Conservation (phyloP, 2,113 vertebrate genomes). For the Antechinus stuartii region DNA sequence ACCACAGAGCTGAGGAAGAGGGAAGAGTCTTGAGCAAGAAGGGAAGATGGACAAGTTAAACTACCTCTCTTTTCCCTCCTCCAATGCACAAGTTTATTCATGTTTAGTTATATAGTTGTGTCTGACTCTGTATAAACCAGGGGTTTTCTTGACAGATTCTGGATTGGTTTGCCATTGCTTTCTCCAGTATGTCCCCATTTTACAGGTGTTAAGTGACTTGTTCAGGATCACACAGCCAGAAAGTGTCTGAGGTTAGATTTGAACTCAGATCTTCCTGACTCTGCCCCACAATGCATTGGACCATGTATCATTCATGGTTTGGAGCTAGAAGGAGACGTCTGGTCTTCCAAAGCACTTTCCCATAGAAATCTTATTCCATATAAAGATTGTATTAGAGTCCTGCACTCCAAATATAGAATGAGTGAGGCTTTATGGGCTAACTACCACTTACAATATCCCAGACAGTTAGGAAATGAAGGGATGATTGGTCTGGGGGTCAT, state of each 20-base stretch:
- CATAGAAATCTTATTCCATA: neutral
- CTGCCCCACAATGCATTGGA: neutral
- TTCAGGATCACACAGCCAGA: neutral
- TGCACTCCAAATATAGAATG: neutral
- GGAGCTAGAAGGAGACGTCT: neutral
- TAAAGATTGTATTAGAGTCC: neutral
- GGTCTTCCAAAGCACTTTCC: neutral
- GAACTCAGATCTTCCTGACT: neutral
- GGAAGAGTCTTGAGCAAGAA: neutral
- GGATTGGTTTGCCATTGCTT: neutral
- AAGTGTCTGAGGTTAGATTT: neutral
- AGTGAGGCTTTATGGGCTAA: neutral
- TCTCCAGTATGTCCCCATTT: neutral
- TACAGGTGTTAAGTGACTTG: neutral
- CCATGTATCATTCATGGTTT: neutral
- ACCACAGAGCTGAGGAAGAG: neutral
- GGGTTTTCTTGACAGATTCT: neutral
- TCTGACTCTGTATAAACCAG: neutral
- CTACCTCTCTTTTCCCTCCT: neutral
- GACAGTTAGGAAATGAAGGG: neutral
- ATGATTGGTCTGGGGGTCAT: neutral
- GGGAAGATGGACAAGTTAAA: neutral
- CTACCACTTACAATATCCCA: neutral
- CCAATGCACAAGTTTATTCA: neutral
- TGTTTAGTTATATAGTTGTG: neutral